phyloP scores from a whole-genome alignment of 2,888 invertebrate species.

The Agrochola litura region DNA sequence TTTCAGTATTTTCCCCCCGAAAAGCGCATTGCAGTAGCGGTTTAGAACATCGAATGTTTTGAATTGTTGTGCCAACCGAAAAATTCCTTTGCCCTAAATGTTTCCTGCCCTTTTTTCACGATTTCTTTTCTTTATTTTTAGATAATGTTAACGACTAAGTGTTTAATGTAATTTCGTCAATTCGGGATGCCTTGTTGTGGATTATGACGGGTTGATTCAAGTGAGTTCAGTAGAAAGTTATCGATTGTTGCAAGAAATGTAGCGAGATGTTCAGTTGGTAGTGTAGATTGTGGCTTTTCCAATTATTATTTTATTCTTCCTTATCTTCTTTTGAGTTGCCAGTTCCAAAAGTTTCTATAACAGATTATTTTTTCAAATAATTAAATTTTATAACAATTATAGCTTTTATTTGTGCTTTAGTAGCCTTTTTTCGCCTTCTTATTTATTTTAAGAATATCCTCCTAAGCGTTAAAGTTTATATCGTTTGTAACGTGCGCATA shows the following conservation, averaged over 20 bases:
- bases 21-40: slow-evolving; percentile 65
- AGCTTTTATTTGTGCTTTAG: slow-evolving; percentile 17
- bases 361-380: slow-evolving; percentile 20
- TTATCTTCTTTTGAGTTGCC: slow-evolving; percentile 26
- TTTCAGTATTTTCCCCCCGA: slow-evolving; percentile 24
- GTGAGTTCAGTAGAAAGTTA: slow-evolving; percentile 69
- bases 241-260: slow-evolving; percentile 69
- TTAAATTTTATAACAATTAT: background rate
- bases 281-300: slow-evolving; percentile 44
- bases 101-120: slow-evolving; percentile 59
- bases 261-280: slow-evolving; percentile 38
- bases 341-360: background rate
- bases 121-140: slow-evolving; percentile 57
- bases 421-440: background rate
- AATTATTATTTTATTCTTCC: slow-evolving; percentile 38
- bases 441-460: background rate
- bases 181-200: slow-evolving; percentile 74
- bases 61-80: slow-evolving; percentile 60
- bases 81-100: slow-evolving; percentile 60
- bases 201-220: slow-evolving; percentile 69
- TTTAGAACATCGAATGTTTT: slow-evolving; percentile 58
- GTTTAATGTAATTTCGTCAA: slow-evolving; percentile 64
- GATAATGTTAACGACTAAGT: slow-evolving; percentile 51
- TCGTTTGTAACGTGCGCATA: background rate
- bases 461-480: background rate